These are phyloP conservation scores for Didymodactylos carnosus DNA, from an alignment of 2,888 invertebrate genomes.

Conservation along the genomic window DNA sequence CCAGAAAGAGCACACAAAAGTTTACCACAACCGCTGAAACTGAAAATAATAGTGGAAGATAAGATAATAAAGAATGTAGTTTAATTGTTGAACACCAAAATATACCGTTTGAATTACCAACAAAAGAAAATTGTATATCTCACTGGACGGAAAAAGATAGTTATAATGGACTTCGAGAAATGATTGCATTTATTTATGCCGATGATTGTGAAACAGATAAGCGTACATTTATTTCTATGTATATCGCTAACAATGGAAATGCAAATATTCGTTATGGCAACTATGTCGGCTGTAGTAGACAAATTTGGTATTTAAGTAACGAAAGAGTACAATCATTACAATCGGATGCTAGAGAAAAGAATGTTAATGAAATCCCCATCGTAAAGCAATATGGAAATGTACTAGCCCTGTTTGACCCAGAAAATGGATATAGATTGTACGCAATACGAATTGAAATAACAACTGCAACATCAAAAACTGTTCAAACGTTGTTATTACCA, in stretches of 20 bases:
- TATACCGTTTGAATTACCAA: not conserved
- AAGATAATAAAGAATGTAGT: not conserved
- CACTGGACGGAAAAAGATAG: too few relatives aligned
- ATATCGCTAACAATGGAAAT: not conserved
- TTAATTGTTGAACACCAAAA: not conserved
- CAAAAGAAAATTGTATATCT: not conserved
- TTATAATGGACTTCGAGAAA: not conserved
- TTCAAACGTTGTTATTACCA: not conserved
- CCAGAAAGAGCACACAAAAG: not conserved
- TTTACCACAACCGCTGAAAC: not conserved
- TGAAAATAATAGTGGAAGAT: not conserved
- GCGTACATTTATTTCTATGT: not conserved
- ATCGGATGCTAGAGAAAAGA: not conserved
- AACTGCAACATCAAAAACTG: not conserved
- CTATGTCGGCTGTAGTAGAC: too few relatives aligned
- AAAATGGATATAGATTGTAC: not conserved
- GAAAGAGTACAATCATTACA: too few relatives aligned
- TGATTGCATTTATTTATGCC: not conserved
- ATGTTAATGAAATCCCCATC: not conserved
- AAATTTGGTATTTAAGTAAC: too few relatives aligned
- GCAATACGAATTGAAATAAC: not conserved
- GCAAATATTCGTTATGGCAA: not conserved
- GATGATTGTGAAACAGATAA: not conserved
- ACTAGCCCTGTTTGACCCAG: not conserved
- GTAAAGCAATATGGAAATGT: not conserved